phyloP scores from a whole-genome alignment of 2,888 invertebrate species.

The Epistrophella euchroma region DNA sequence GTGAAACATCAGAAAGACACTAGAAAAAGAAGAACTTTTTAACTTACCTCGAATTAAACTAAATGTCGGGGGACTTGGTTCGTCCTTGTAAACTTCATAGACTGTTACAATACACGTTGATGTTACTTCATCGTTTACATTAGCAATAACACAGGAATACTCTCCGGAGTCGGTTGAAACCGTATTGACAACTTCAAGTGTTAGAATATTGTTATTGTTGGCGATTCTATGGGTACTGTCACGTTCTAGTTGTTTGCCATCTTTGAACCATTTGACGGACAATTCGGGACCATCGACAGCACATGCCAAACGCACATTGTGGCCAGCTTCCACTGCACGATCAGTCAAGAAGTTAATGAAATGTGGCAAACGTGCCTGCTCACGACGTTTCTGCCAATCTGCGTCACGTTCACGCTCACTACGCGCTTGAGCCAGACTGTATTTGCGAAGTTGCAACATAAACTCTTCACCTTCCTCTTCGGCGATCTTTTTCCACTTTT shows the following conservation, averaged over 20 bases:
- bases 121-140: conserved; percentile 89
- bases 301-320: conserved; percentile 91
- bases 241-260: conserved; percentile 85
- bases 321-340: conserved; percentile 89
- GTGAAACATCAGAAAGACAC: conserved; percentile 75
- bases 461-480: conserved; percentile 82
- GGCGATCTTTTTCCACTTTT: conserved; percentile 82
- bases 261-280: conserved; percentile 90
- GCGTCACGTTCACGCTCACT: conserved; percentile 83
- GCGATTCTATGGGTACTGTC: conserved; percentile 83
- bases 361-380: conserved; percentile 81
- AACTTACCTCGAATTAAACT: conserved; percentile 87
- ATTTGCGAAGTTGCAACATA: conserved; percentile 82
- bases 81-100: conserved; percentile 89
- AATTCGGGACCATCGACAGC: conserved; percentile 90
- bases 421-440: conserved; percentile 80
- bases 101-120: conserved; percentile 91
- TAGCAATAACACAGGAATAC: conserved; percentile 89
- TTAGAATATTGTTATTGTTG: conserved; percentile 86
- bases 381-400: conserved; percentile 83
- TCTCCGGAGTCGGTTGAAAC: conserved; percentile 87
- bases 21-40: conserved; percentile 79
- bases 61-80: conserved; percentile 90
- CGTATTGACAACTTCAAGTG: conserved; percentile 86
- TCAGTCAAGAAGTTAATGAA: conserved; percentile 87